A percentile compares a stretch with the other conserved stretches of the same genome.
Conservation (phyloP, 2,113 vertebrate species). For the Nycticorax nycticorax region DNA sequence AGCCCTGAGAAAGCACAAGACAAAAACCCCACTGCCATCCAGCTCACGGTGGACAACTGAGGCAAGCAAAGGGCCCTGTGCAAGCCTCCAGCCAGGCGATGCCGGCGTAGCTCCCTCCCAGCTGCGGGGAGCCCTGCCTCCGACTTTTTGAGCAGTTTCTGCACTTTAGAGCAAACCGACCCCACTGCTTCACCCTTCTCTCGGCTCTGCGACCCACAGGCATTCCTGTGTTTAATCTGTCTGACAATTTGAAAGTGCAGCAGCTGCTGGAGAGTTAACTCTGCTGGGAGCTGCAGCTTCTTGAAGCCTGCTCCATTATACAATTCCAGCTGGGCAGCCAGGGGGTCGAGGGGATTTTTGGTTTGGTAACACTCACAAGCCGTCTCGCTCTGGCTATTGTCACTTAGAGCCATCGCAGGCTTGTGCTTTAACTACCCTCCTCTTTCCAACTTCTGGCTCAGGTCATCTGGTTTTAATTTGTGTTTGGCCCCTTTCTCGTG, state of each 20-base stretch:
- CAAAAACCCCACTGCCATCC: not conserved
- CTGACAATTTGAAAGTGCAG: not conserved
- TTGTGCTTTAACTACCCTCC: constrained; percentile 11
- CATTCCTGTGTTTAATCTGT: constrained; percentile 21
- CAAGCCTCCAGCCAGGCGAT: not conserved
- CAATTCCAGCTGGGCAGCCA: not conserved
- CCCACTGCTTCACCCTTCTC: not conserved
- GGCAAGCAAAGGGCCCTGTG: not conserved
- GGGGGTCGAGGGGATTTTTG: not conserved
- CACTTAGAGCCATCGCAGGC: constrained; percentile 13
- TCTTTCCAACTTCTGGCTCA: constrained; percentile 13
- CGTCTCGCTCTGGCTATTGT: not conserved
- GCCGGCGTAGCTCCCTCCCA: not conserved
- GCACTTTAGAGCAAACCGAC: not conserved
- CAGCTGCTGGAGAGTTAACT: constrained; percentile 16
- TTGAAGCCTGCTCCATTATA: not conserved
- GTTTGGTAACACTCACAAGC: not conserved
- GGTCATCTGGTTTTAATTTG: constrained; percentile 68
- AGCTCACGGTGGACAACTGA: not conserved
- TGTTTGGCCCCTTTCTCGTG: constrained; percentile 23
- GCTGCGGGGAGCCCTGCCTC: rapidly evolving
- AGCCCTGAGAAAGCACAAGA: not conserved
- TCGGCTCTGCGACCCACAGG: not conserved
- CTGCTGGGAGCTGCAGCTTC: not conserved
- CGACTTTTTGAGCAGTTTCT: not conserved